Evolutionary conservation across 2,888 invertebrate genomes (phyloP).

Genomic region (Xylota segnis): DNA sequence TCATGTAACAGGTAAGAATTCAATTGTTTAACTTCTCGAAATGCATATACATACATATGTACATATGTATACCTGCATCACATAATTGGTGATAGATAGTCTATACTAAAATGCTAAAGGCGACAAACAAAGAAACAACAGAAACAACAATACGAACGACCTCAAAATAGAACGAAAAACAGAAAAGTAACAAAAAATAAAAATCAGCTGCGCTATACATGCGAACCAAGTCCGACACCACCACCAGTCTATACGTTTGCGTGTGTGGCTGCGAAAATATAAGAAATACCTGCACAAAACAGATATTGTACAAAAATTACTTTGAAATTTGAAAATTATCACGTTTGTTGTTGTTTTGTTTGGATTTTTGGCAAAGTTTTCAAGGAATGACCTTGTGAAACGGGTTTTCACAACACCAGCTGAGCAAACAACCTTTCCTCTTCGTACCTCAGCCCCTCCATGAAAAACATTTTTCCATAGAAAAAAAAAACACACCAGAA

Average conservation of each 20-base stretch:
- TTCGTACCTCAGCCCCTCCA: not conserved
- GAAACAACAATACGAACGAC: constrained; percentile 16
- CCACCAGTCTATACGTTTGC: not conserved
- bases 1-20: constrained; percentile 8
- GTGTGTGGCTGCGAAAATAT: constrained; percentile 8
- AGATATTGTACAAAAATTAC: constrained; percentile 10
- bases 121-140: constrained; percentile 46
- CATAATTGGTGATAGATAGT: not conserved
- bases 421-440: constrained; percentile 46
- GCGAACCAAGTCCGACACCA: not conserved
- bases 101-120: constrained; percentile 24
- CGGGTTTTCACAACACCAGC: constrained; percentile 45
- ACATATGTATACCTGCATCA: too few relatives aligned
- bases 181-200: constrained; percentile 45
- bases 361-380: constrained; percentile 56
- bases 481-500: constrained; percentile 7
- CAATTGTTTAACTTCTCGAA: not conserved
- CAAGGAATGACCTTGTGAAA: constrained; percentile 61
- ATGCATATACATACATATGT: too few relatives aligned
- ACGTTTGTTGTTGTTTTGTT: constrained; percentile 23
- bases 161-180: constrained; percentile 52
- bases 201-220: constrained; percentile 64
- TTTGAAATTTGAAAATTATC: constrained; percentile 37
- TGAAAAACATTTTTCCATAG: not conserved
- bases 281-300: constrained; percentile 12